phyloP scores from a whole-genome alignment of 2,113 vertebrate genomes.

The Stercorarius parasiticus region DNA sequence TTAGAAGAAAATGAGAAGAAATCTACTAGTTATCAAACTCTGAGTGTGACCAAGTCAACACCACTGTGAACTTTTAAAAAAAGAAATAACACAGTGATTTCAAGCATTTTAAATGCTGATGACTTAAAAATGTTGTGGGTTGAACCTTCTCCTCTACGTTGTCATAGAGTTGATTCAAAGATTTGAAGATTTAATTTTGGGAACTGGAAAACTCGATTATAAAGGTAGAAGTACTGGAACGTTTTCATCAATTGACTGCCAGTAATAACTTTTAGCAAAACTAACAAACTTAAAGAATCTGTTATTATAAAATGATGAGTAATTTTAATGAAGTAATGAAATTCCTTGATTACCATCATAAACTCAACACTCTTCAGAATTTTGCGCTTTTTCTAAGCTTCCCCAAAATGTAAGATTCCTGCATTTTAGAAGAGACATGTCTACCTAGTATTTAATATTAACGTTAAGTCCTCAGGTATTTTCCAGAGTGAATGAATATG shows the following conservation, averaged over 20 bases:
- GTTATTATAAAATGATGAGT: neutral
- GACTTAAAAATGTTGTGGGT: conserved; percentile 1
- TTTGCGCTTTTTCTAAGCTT: neutral
- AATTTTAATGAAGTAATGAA: neutral
- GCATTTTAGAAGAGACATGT: neutral
- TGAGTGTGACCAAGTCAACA: neutral
- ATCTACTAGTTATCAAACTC: neutral
- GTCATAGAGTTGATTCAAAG: neutral
- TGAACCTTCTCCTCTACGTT: neutral
- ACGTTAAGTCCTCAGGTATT: neutral
- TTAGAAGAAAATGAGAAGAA: conserved; percentile 12
- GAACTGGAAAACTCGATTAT: neutral
- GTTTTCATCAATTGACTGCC: neutral
- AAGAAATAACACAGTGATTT: neutral
- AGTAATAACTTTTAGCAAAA: neutral
- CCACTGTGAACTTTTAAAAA: neutral
- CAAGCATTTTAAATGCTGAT: neutral
- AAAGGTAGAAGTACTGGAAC: neutral
- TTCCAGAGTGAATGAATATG: neutral
- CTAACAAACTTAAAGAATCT: neutral
- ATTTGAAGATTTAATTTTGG: neutral
- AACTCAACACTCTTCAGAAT: neutral
- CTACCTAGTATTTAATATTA: neutral
- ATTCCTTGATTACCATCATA: neutral
- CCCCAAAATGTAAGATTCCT: neutral